Evolutionary conservation across 1,140 invertebrate species (phyloP), one percentile per base, ranked within the genome.

Genomic region (Asobara japonica): DNA sequence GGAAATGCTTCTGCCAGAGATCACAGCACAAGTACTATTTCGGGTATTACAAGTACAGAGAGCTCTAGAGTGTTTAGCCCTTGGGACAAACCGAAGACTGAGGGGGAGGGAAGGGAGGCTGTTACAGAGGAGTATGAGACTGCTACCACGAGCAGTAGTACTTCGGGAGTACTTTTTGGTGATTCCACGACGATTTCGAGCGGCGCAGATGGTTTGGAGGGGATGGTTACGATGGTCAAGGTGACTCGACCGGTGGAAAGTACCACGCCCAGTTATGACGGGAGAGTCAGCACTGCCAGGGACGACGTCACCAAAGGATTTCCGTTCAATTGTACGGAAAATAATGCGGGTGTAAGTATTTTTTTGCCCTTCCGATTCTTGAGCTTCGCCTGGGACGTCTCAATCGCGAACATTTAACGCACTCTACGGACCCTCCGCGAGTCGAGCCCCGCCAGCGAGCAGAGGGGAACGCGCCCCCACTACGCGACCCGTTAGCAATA

Each of bases 261-360:
- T 56, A 56, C 51, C 25, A 27, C 41, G 7, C n/a, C 7, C 2
- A 18, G 7, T 5, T 56, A 56, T 25, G 51, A 56, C 2, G 51
- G 51, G 22, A 22, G 11, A 25, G 22, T 56, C 25, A 56, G 51
- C 25, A 56, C 51, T 56, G 22, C 20, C 18, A 18, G 6, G 2
- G 51, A 10, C 2, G 51, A 56, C 0, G 51, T 27, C 22, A 56
- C 51, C 22, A 56, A 20, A 10, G 22, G 51, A 22, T 1, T 27
- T 1, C 13, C 51, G 20, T 56, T 56, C 10, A 56, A 56, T 10
- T 56, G 51, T 10, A 56, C 51, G 22, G 25, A 25, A 25, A 56
- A 56, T 56, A 1, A 3, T 27, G 25, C 51, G 1, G 25, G 51
- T 56, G 51, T 56, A 56, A 74, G 60, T 13, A 79, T 78, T 66